Base-by-base conservation (phyloP, 2,888 invertebrate genomes). In the Leucania comma region DNA sequence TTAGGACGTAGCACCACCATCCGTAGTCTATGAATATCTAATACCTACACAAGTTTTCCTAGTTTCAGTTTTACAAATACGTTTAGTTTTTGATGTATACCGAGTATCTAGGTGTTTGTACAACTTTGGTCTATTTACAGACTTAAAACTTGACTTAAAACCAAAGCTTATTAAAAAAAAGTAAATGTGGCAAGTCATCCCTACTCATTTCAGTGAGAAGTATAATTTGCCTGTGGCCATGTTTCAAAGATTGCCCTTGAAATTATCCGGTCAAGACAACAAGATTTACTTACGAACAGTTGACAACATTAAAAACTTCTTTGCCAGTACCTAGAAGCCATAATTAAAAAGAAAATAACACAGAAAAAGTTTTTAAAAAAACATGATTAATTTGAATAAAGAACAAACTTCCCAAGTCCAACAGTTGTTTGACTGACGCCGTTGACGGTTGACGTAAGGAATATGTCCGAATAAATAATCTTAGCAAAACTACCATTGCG, bases 401-500 rank as follows among this genome's bases (percentile, higher is more conserved):
- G 20, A 71, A 70, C 63, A 32, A 57, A 35, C 17, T 48, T 54
- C 58, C 53, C 29, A 63, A 56, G 46, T 67, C 32, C 51, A 73
- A 46, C 65, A 63, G 22, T 62, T 35, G 76, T 60, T 61, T 53
- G 58, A 68, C 61, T 56, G 62, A 60, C 62, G 22, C 20, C 22
- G 56, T 68, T 58, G 74, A 64, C 68, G 74, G 58, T 76, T 66
- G 67, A 77, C 79, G 68, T 26, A 70, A 68, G 59, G 56, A 75
- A 66, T 80, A 75, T 53, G 42, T 17, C 22, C 26, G 67, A 67
- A 80, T 70, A 68, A n/a, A 68, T 50, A 68, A 79, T 72, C 72
- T 80, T 72, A 82, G 72, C 78, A 78, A 64, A 84, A 80, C 76
- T 71, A 81, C 58, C 73, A 85, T 82, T 81, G 75, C 82, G 85